phyloP scores from a whole-genome alignment of 1,140 invertebrate species.

The Batillaria attramentaria region DNA sequence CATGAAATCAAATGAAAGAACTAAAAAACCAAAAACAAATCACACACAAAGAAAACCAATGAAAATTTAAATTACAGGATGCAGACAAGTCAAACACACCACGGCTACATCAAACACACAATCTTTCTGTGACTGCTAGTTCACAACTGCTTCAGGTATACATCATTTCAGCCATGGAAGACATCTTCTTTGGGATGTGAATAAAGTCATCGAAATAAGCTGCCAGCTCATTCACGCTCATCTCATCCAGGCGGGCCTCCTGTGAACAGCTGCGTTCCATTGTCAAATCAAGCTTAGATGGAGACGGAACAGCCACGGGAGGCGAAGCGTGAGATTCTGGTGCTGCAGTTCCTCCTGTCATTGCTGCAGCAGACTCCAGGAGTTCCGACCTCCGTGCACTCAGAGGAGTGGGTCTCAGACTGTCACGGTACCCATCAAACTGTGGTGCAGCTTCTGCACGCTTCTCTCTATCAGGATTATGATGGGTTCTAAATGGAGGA shows the following conservation, averaged over 20 bases:
- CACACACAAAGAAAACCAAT: too few relatives aligned
- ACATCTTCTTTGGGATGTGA: conserved; percentile 71
- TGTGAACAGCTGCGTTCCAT: conserved; percentile 62
- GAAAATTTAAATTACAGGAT: too few relatives aligned
- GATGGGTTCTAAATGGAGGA: neutral
- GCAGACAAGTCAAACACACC: too few relatives aligned
- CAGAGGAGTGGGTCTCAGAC: neutral
- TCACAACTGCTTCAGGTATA: conserved; percentile 62
- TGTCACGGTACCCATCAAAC: conserved; percentile 6
- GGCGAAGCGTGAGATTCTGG: neutral
- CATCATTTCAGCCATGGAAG: conserved; percentile 72
- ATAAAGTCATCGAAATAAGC: conserved; percentile 70
- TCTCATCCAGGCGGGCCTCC: conserved; percentile 61
- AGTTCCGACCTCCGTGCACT: neutral
- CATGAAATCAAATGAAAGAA: too few relatives aligned
- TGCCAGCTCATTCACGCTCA: conserved; percentile 68
- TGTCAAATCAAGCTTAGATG: conserved; percentile 19
- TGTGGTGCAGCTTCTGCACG: neutral
- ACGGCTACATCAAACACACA: too few relatives aligned
- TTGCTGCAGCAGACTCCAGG: neutral
- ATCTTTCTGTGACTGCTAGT: too few relatives aligned
- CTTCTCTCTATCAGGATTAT: neutral
- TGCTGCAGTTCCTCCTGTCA: neutral
- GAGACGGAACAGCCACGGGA: too few relatives aligned
- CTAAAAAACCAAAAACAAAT: too few relatives aligned